phyloP scores from a whole-genome alignment of 2,888 invertebrate genomes.

The Ametastegia equiseti region DNA sequence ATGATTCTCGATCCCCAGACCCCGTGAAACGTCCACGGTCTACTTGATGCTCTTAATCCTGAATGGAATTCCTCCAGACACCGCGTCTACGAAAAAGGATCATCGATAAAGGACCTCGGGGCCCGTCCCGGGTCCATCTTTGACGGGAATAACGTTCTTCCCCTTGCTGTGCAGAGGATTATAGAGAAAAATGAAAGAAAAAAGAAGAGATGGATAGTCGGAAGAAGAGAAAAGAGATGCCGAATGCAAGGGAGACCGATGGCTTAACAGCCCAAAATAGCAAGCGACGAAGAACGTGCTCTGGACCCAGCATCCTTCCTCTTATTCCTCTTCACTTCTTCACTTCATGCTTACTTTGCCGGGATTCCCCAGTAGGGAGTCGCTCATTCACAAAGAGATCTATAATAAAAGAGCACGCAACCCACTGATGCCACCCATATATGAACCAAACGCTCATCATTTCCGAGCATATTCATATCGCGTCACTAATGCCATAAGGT shows the following conservation, averaged over 20 bases:
- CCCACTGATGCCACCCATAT: background rate
- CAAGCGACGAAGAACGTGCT: background rate
- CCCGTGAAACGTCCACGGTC: too few species aligned
- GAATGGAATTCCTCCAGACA: background rate
- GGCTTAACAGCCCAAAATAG: slow-evolving; percentile 17
- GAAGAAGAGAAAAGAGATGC: background rate
- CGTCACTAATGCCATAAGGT: too few species aligned
- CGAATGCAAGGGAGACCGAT: slow-evolving; percentile 15
- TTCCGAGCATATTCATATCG: too few species aligned
- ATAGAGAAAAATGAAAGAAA: background rate
- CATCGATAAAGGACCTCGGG: background rate
- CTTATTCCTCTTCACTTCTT: too few species aligned
- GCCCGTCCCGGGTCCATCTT: background rate
- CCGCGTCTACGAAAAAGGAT: background rate
- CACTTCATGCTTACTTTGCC: too few species aligned
- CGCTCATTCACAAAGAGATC: slow-evolving; percentile 42
- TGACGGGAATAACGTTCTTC: slow-evolving; percentile 24
- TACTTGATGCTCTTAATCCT: too few species aligned
- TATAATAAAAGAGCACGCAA: slow-evolving; percentile 14
- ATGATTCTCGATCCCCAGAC: too few species aligned
- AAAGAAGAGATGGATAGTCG: background rate
- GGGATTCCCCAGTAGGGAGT: slow-evolving; percentile 34
- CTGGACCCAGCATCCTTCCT: slow-evolving; percentile 4
- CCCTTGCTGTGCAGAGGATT: background rate
- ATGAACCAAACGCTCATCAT: too few species aligned